phyloP scores from a whole-genome alignment of 2,888 invertebrate genomes.

The Homarus gammarus region DNA sequence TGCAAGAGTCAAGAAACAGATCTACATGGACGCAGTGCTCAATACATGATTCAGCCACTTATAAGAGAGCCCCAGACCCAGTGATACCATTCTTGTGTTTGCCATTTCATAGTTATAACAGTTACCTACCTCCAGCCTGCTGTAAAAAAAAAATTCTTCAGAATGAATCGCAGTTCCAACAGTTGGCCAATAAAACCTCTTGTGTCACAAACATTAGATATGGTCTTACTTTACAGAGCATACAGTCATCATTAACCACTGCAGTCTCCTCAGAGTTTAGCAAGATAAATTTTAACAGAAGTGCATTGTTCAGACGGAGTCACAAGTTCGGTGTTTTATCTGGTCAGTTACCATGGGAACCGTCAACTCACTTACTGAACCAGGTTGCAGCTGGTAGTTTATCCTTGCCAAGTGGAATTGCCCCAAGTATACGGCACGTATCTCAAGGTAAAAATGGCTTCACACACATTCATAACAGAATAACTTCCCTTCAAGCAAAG shows the following conservation, averaged over 20 bases:
- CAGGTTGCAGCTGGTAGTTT: not conserved
- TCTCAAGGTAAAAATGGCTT: conserved; percentile 24
- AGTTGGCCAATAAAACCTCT: not conserved
- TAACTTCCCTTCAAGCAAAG: conserved; percentile 59
- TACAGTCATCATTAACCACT: not conserved
- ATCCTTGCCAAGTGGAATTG: not conserved
- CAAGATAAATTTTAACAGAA: not conserved
- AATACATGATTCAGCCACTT: not conserved
- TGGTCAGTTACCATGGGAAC: not conserved
- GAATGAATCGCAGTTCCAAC: not conserved
- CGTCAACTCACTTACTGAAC: not conserved
- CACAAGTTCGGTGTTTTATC: not conserved
- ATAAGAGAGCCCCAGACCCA: not conserved
- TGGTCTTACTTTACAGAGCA: not conserved
- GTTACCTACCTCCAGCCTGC: not conserved
- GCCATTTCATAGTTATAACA: too few species aligned
- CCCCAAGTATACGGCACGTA: conserved; percentile 6
- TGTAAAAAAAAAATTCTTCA: not conserved
- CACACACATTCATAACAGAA: conserved; percentile 33
- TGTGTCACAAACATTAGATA: not conserved
- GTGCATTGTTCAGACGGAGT: not conserved
- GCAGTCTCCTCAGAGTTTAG: not conserved
- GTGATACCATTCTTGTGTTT: not conserved
- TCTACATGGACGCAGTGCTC: not conserved
- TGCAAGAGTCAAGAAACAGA: not conserved